Evolutionary conservation across 2,888 invertebrate genomes (phyloP).

Genomic region (Meliscaeva auricollis): DNA sequence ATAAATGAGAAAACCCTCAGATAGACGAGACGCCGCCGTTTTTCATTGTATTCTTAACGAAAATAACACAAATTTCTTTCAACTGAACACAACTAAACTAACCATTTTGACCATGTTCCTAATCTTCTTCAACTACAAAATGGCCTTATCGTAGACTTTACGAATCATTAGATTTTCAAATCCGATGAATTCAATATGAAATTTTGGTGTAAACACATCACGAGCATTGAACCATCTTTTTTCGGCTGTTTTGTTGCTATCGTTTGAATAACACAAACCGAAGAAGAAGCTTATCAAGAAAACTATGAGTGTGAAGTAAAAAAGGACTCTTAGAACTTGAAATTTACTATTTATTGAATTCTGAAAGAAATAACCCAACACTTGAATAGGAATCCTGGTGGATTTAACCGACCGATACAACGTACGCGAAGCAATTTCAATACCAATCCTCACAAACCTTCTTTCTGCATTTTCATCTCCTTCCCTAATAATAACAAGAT

Average conservation of each 20-base stretch:
- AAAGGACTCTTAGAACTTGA: slow-evolving; percentile 30
- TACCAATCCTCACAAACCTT: slow-evolving; percentile 6
- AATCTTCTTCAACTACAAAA: too few relatives aligned
- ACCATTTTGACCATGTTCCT: too few relatives aligned
- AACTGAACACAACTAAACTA: too few relatives aligned
- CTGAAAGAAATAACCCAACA: not conserved
- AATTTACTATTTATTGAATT: slow-evolving; percentile 65
- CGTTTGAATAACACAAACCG: not conserved
- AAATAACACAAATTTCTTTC: too few relatives aligned
- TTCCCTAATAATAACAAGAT: slow-evolving; percentile 29
- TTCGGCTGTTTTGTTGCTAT: not conserved
- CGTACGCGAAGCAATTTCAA: slow-evolving; percentile 8
- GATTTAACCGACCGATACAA: not conserved
- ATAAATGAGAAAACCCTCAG: too few relatives aligned
- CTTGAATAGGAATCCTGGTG: too few relatives aligned
- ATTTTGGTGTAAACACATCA: slow-evolving; percentile 10
- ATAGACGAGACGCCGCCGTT: too few relatives aligned
- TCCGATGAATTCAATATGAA: slow-evolving; percentile 80
- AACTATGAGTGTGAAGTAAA: not conserved
- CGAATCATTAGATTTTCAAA: slow-evolving; percentile 82
- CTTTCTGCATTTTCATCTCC: not conserved
- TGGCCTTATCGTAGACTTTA: slow-evolving; percentile 81
- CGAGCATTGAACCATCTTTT: slow-evolving; percentile 7
- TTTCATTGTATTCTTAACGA: too few relatives aligned
- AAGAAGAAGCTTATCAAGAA: not conserved